Evolutionary conservation across 2,113 vertebrate species (phyloP), one percentile per base, ranked within the genome.

Genomic region (Collichthys lucidus): DNA sequence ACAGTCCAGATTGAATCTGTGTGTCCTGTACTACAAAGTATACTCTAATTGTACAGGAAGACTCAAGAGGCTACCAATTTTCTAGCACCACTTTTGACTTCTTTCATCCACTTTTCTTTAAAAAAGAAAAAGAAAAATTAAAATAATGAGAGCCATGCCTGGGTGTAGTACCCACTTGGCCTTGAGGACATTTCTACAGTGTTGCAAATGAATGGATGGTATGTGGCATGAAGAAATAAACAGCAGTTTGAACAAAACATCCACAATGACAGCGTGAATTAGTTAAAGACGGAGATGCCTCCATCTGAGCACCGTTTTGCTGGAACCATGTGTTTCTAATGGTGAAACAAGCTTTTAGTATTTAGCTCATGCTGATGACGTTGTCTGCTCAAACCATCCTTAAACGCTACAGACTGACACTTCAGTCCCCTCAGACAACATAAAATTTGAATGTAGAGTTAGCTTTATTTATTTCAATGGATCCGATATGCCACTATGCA

Each of bases 41-140:
- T 7, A 44, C 50, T 69, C 26, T 74, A 77, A 66, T 74, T 73
- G 47, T 64, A 64, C 42, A 71, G 60, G 5, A 44, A 64, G n/a
- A 80, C 46, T 49, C 62, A 44, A 74, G 46, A 79, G 76, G 73
- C 67, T 72, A 69, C 24, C 63, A 73, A 63, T 82, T 79, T 72
- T 46, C 17, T 35, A 64, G 67, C 40, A 44, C 67, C 49, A 47
- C 52, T 88, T 87, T 70, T 62, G 63, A 70, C 20, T 72, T 72
- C 79, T 74, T 16, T 49, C 31, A 10, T 80, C 29, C 49, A 67
- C 20, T 78, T 83, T 80, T 60, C 64, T 47, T 24, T 40, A 40
- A 40, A 40, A 53, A 66, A 68, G 59, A 35, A 26, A 40, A 40
- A 40, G 47, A 66, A 68, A 67, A 35, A 26, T 26, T 2, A 6